A percentile compares a stretch with the other conserved stretches of the same genome.
These are phyloP conservation scores for Oscheius sp. DNA, from an alignment of 2,888 invertebrate species.

Conservation along the genomic window DNA sequence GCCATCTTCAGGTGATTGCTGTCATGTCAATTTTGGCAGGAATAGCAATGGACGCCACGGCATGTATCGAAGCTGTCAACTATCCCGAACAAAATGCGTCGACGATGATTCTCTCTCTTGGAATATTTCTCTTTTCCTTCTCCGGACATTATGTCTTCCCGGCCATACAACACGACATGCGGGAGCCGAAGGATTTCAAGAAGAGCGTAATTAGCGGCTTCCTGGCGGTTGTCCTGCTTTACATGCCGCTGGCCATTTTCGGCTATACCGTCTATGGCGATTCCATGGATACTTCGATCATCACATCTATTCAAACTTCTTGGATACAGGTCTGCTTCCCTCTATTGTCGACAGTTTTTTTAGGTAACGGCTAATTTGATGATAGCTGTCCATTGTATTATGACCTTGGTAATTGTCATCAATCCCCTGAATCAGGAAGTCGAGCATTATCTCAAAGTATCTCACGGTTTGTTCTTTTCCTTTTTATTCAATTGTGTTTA, in stretches of 20 bases:
- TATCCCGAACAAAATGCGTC: slow-evolving; percentile 55
- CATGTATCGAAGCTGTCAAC: slow-evolving; percentile 48
- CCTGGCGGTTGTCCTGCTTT: slow-evolving; percentile 64
- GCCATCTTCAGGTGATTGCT: slow-evolving; percentile 44
- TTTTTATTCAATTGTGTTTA: slow-evolving; percentile 29
- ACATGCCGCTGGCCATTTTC: slow-evolving; percentile 68
- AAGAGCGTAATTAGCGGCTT: slow-evolving; percentile 78
- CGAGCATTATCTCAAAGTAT: slow-evolving; percentile 65
- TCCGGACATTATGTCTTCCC: slow-evolving; percentile 78
- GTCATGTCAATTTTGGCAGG: slow-evolving; percentile 67
- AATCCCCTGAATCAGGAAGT: slow-evolving; percentile 71
- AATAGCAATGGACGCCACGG: slow-evolving; percentile 53
- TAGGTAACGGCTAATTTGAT: slow-evolving; percentile 68
- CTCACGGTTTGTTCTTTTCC: slow-evolving; percentile 53
- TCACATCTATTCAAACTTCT: slow-evolving; percentile 64
- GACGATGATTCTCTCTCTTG: slow-evolving; percentile 65
- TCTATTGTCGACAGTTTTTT: background rate
- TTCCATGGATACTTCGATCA: slow-evolving; percentile 65
- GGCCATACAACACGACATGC: slow-evolving; percentile 86
- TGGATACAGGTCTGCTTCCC: slow-evolving; percentile 55
- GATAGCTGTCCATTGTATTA: slow-evolving; percentile 72
- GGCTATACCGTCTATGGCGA: slow-evolving; percentile 71
- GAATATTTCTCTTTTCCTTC: slow-evolving; percentile 71
- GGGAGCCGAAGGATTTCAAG: slow-evolving; percentile 81
- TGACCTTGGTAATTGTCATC: slow-evolving; percentile 70